Percentiles rank a stretch among this genome's conserved stretches.
phyloP scores from a whole-genome alignment of 2,797 vertebrate species.

The Danio aesculapii region DNA sequence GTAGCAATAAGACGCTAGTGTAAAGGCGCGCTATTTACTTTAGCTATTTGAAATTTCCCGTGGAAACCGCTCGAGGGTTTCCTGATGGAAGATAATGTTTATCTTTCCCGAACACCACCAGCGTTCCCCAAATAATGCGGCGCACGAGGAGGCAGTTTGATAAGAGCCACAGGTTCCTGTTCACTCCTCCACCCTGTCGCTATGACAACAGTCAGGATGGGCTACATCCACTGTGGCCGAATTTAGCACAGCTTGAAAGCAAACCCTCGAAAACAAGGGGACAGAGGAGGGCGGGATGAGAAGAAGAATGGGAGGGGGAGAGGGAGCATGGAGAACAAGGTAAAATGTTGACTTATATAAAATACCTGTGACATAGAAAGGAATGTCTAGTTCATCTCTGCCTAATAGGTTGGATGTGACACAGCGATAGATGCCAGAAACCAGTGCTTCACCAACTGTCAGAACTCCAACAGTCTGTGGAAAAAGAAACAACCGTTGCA shows the following conservation, averaged over 20 bases:
- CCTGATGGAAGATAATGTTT: constrained; percentile 99
- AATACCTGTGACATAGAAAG: constrained; percentile 94
- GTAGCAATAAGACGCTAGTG: constrained; percentile 76
- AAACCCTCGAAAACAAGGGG: constrained; percentile 47
- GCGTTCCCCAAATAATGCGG: constrained; percentile 98
- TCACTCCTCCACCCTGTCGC: constrained; percentile 74
- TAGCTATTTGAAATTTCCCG: constrained; percentile 99
- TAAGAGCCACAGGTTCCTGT: constrained; percentile 95
- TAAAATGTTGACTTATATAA: constrained; percentile 1
- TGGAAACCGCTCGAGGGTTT: constrained; percentile 98
- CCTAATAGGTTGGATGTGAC: constrained; percentile 89
- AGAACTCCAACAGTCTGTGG: constrained; percentile 89
- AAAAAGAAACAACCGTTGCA: constrained; percentile 56
- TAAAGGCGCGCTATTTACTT: constrained; percentile 97
- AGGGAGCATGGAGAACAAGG: not conserved
- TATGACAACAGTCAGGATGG: constrained; percentile 76
- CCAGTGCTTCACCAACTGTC: constrained; percentile 84
- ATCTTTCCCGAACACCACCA: constrained; percentile 99
- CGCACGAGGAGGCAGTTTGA: constrained; percentile 83
- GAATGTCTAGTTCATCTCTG: constrained; percentile 83
- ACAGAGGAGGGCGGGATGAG: constrained; percentile 12
- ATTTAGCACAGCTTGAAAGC: constrained; percentile 37
- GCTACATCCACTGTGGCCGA: constrained; percentile 37
- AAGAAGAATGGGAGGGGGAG: constrained; percentile 7
- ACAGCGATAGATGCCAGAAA: constrained; percentile 93